A percentile compares a stretch with the other conserved stretches of the same genome.
Evolutionary conservation across 2,888 invertebrate species (phyloP).

Genomic region (Craniophora ligustri): DNA sequence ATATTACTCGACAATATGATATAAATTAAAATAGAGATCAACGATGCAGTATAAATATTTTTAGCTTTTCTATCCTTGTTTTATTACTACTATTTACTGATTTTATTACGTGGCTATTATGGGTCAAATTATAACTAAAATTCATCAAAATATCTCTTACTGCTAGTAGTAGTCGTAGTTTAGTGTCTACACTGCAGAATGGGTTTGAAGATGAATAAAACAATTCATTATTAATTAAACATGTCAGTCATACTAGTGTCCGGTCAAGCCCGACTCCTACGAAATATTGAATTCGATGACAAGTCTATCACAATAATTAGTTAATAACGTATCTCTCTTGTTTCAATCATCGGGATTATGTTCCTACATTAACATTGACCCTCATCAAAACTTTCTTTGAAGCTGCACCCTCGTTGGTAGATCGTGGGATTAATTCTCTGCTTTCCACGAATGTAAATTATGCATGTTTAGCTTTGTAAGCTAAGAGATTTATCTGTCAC

Average conservation of each 20-base stretch:
- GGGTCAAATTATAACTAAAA: too few species aligned
- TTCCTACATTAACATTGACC: slow-evolving; percentile 69
- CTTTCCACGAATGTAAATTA: slow-evolving; percentile 65
- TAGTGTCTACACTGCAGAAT: too few species aligned
- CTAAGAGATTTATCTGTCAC: slow-evolving; percentile 29
- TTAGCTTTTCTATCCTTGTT: too few species aligned
- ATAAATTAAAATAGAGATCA: too few species aligned
- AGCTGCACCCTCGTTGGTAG: slow-evolving; percentile 60
- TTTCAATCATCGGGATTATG: slow-evolving; percentile 56
- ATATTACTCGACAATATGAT: too few species aligned
- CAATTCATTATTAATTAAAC: slow-evolving; percentile 1
- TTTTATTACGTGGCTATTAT: too few species aligned
- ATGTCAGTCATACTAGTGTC: slow-evolving; percentile 25
- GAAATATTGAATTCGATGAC: slow-evolving; percentile 35
- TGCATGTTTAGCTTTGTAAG: slow-evolving; percentile 53
- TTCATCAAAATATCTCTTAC: too few species aligned
- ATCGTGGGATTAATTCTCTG: slow-evolving; percentile 65
- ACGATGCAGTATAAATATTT: too few species aligned
- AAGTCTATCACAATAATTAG: slow-evolving; percentile 45
- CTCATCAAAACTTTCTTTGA: slow-evolving; percentile 75
- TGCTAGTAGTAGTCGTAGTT: too few species aligned
- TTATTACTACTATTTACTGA: too few species aligned
- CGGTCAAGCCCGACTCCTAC: slow-evolving; percentile 28
- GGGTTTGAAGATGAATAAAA: too few species aligned
- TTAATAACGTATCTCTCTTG: slow-evolving; percentile 47